phyloP scores from a whole-genome alignment of 1,140 invertebrate genomes.

The Pogonognathellus flavescens region DNA sequence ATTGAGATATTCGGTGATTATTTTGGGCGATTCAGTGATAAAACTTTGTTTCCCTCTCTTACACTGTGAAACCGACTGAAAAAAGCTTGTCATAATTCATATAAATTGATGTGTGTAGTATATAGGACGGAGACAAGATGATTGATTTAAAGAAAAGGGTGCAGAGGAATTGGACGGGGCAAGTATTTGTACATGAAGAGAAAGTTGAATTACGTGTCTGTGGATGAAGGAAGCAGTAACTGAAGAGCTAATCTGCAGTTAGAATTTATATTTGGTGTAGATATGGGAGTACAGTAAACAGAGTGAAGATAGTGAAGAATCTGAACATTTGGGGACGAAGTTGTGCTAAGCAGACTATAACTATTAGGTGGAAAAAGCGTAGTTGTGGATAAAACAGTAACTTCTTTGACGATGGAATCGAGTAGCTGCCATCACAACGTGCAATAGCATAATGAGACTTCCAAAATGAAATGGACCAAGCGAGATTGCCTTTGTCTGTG shows the following conservation, averaged over 20 bases:
- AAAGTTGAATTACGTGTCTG: background rate
- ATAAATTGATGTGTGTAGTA: no score
- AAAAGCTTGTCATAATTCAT: no score
- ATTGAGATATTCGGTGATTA: no score
- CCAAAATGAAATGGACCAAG: slow-evolving; percentile 28
- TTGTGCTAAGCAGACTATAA: background rate
- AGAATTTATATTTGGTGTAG: slow-evolving; percentile 7
- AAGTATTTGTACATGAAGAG: background rate
- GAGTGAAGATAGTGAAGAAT: background rate
- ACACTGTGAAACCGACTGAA: no score
- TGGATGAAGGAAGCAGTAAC: background rate
- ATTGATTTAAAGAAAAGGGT: no score
- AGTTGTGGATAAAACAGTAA: background rate
- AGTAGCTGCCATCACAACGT: slow-evolving; percentile 19
- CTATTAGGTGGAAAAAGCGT: background rate
- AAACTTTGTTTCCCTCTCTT: no score
- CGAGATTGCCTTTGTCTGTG: slow-evolving; percentile 32
- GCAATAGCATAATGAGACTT: slow-evolving; percentile 41
- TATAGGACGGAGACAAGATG: no score
- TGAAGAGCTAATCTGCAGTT: slow-evolving; percentile 32
- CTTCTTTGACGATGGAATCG: slow-evolving; percentile 23
- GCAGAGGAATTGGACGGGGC: no score
- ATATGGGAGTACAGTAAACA: background rate
- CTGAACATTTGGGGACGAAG: background rate
- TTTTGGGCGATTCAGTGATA: no score